These are phyloP conservation scores for Lingula anatina DNA, from an alignment of 2,888 invertebrate genomes.

Conservation along the genomic window DNA sequence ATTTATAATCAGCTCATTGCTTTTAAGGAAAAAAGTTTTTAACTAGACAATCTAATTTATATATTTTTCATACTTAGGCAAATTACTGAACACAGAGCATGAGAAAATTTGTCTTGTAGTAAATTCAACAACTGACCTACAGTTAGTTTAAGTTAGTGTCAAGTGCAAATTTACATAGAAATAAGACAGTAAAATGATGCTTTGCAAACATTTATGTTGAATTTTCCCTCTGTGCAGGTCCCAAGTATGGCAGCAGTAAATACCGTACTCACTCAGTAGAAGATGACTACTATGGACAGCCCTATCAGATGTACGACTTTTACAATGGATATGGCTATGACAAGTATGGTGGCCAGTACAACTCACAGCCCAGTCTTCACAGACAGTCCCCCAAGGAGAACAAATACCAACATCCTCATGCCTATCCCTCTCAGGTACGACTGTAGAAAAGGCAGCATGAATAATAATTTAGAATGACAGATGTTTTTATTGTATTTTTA, in stretches of 20 bases:
- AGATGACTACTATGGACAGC: slow-evolving; percentile 35
- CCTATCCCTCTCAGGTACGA: slow-evolving; percentile 34
- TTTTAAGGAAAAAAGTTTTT: no score
- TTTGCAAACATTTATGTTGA: no score
- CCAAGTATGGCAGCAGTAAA: slow-evolving; percentile 27
- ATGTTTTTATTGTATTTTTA: background rate
- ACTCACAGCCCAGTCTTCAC: slow-evolving; percentile 36
- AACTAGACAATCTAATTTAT: no score
- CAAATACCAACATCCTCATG: slow-evolving; percentile 37
- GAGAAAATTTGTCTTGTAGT: no score
- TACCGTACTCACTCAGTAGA: slow-evolving; percentile 44
- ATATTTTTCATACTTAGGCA: no score
- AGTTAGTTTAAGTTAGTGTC: no score
- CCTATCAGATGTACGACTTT: slow-evolving; percentile 24
- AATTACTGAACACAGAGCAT: no score
- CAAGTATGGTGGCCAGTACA: slow-evolving; percentile 33
- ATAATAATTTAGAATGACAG: no score
- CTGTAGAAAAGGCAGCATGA: no score
- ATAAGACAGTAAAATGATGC: slow-evolving; percentile 2
- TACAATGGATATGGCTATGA: slow-evolving; percentile 32
- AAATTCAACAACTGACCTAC: no score
- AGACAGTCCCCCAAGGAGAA: slow-evolving; percentile 27
- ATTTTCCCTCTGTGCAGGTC: slow-evolving; percentile 14
- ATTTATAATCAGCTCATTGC: no score
- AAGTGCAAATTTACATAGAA: background rate